Evolutionary conservation across 2,797 vertebrate genomes (phyloP).

Genomic region (Chaenodraco wilsoni): DNA sequence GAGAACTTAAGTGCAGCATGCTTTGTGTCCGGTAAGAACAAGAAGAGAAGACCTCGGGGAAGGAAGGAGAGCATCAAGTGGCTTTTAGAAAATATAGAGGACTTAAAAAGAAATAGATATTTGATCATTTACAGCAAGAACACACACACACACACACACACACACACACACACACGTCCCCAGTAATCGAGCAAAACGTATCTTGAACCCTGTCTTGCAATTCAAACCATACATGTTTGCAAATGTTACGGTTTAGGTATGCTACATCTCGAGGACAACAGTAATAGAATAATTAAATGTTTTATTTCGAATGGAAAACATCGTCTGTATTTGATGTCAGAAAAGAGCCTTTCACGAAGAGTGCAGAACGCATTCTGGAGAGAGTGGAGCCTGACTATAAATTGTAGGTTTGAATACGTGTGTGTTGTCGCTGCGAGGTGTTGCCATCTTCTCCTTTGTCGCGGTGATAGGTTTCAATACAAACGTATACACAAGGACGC

Average conservation of each 20-base stretch:
- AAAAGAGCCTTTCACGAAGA: not conserved
- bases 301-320: conserved; percentile 2
- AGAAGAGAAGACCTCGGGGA: not conserved
- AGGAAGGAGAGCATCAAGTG: not conserved
- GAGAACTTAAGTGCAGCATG: not conserved
- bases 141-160: conserved; percentile 5
- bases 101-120: not conserved
- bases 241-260: not conserved
- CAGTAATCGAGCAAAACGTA: not conserved
- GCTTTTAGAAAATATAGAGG: not conserved
- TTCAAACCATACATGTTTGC: not conserved
- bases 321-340: not conserved
- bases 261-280: not conserved
- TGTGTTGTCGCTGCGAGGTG: not conserved
- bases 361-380: not conserved
- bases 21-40: not conserved
- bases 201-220: not conserved
- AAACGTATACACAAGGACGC: conserved; percentile 2
- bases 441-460: no score
- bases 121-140: not conserved
- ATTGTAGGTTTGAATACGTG: not conserved
- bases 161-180: not conserved
- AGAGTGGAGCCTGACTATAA: not conserved
- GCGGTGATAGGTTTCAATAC: conserved; percentile 16
- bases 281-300: not conserved